Base-by-base conservation (phyloP, 2,888 invertebrate species). In the Drosophila gaucha region DNA sequence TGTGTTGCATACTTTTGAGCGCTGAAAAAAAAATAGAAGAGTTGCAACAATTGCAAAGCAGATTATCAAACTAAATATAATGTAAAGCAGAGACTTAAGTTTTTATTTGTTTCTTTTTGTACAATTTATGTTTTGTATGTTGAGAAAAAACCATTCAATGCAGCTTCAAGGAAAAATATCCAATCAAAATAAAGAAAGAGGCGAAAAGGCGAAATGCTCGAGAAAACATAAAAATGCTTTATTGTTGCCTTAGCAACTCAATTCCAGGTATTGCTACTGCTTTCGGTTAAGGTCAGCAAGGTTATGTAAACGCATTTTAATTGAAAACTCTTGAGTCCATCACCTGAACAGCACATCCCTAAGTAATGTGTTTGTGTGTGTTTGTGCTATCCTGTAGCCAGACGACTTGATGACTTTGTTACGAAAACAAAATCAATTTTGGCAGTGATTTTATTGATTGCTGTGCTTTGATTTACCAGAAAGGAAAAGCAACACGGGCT, bases 381-480 rank as follows among this genome's bases (percentile, higher is more conserved):
- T 26, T 9, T 24, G 18, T n/a, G 30, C 10, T 16, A 5, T 12
- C 18, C 35, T 28, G 6, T 33, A 2, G 18, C 62, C 35, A 39
- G 41, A 24, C 44, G 44, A 18, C 50, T 46, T 67, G 52, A 54
- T 52, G 52, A 51, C 36, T 60, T 50, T 60, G 67, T 67, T 71
- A 67, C 38, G 39, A 6, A 30, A 54, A 31, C 36, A 30, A 51
- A 62, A 47, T 67, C 33, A 58, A 54, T 58, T 67, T 43, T 4
- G 20, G 20, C 28, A 9, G 18, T 22, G 14, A 10, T 39, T 39
- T 57, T 67, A 70, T 72, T 71, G 71, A 72, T 67, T 72, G 54
- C 47, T 58, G 46, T 47, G 50, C 54, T 72, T 46, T 39, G 62
- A 57, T 62, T 67, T 51, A 12, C 30, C 5, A 6, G n/a, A 26